Percentiles rank a stretch among this genome's conserved stretches.
Conservation (phyloP, 2,113 vertebrate genomes). For the Colaptes auratus region DNA sequence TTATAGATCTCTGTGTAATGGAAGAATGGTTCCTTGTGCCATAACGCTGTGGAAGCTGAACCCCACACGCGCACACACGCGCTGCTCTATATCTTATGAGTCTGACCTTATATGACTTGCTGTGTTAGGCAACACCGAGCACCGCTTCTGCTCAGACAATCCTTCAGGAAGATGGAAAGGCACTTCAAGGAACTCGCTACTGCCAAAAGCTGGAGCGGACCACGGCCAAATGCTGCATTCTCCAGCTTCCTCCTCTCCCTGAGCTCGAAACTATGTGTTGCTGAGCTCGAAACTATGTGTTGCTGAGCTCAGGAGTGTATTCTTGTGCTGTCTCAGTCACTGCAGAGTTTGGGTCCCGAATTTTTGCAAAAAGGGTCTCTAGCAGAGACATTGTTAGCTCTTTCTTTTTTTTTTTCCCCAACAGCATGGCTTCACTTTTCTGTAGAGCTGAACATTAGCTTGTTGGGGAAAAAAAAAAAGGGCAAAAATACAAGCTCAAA, state of each 20-base stretch:
- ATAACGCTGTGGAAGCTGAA: slow-evolving; percentile 36
- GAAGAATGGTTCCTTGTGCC: slow-evolving; percentile 64
- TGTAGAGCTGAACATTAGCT: background rate
- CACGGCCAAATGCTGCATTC: background rate
- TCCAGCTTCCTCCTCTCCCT: background rate
- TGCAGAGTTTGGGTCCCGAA: accelerated
- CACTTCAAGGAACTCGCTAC: accelerated
- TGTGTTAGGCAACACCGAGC: slow-evolving; percentile 2
- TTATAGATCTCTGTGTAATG: slow-evolving; percentile 73
- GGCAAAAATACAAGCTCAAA: background rate
- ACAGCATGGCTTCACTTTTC: background rate
- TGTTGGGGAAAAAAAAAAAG: too few species aligned
- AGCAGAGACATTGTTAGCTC: background rate
- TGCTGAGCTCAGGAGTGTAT: background rate
- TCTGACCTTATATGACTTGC: slow-evolving; percentile 38
- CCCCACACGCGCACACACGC: background rate
- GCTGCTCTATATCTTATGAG: slow-evolving; percentile 26
- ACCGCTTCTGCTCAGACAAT: background rate
- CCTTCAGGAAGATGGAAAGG: slow-evolving; percentile 40
- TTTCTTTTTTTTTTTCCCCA: background rate
- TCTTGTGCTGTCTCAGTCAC: background rate
- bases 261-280: accelerated
- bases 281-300: accelerated
- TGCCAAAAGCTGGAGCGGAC: background rate
- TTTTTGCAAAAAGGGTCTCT: background rate